Evolutionary conservation across 2,113 vertebrate species (phyloP), one percentile per base, ranked within the genome.

Genomic region (Ameiurus melas): DNA sequence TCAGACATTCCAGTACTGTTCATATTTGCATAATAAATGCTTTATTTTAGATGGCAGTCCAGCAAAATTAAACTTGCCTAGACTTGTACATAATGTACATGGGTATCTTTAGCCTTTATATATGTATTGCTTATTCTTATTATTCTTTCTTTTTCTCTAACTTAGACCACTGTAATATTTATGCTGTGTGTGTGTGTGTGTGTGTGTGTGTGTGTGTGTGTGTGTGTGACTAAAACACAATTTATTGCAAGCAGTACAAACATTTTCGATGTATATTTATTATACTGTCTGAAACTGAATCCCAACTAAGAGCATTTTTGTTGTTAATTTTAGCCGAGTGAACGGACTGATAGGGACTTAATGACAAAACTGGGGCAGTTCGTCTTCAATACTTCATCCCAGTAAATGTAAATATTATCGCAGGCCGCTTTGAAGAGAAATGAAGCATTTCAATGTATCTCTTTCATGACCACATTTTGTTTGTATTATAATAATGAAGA

Each of bases 401-500:
- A 79, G 47, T 58, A 4, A 66, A 58, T 77, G 66, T 79, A 86
- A 90, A 86, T 88, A 84, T 88, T 86, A 83, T 85, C 77, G 30
- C 10, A 85, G 68, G 33, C 47, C 13, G 47, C 78, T 88, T 66
- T 39, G 51, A 88, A 57, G 27, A 68, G 57, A 75, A 73, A 58
- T 66, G 27, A 83, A 22, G 5, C 77, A 60, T 53, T 53, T 78
- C 27, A 62, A 30, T 19, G 22, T 36, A 20, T 77, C 33, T 83
- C 83, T 87, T 53, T 86, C 58, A 64, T 53, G 55, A 33, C 71
- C 55, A 43, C 79, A 60, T 84, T 90, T 86, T 89, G 73, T 86
- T 90, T 90, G 66, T 68, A 84, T 84, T 86, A n/a, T n/a, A 27
- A 82, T 80, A 89, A 57, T 83, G 6, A 79, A 86, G 68, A 75